phyloP scores from a whole-genome alignment of 2,888 invertebrate species.

The Alloplasta piceator region DNA sequence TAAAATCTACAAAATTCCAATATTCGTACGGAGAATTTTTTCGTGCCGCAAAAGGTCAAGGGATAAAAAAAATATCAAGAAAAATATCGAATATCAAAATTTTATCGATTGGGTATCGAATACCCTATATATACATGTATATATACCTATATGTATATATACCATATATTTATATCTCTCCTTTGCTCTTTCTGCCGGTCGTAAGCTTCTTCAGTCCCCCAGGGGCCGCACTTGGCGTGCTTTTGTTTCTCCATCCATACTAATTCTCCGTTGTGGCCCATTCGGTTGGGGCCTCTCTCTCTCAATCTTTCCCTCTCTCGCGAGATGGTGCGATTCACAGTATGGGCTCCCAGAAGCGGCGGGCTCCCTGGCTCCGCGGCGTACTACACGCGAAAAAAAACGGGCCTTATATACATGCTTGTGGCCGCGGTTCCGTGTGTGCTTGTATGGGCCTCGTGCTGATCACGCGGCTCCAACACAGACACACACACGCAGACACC shows the following conservation, averaged over 20 bases:
- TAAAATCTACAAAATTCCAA: not conserved
- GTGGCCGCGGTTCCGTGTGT: conserved; percentile 83
- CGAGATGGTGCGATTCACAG: conserved; percentile 74
- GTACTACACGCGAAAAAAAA: conserved; percentile 57
- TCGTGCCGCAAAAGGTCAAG: too few relatives aligned
- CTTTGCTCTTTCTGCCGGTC: conserved; percentile 58
- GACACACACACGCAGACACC: conserved; percentile 70
- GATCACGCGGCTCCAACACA: conserved; percentile 61
- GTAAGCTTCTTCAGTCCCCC: conserved; percentile 68
- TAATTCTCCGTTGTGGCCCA: conserved; percentile 78
- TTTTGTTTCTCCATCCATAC: conserved; percentile 82
- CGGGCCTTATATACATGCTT: conserved; percentile 58
- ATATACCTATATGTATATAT: conserved; percentile 43
- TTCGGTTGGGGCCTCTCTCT: conserved; percentile 63
- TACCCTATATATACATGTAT: conserved; percentile 24
- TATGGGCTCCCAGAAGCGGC: conserved; percentile 74
- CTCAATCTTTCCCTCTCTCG: not conserved
- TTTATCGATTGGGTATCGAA: too few relatives aligned
- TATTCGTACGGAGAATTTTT: not conserved
- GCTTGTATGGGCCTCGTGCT: conserved; percentile 54
- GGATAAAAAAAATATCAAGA: too few relatives aligned
- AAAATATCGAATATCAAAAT: too few relatives aligned
- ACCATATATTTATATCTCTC: conserved; percentile 42
- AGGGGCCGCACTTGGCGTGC: conserved; percentile 73
- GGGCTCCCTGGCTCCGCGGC: conserved; percentile 53